Base-by-base conservation (phyloP, 2,113 vertebrate species). In the Hypocryptadius cinnamomeus region DNA sequence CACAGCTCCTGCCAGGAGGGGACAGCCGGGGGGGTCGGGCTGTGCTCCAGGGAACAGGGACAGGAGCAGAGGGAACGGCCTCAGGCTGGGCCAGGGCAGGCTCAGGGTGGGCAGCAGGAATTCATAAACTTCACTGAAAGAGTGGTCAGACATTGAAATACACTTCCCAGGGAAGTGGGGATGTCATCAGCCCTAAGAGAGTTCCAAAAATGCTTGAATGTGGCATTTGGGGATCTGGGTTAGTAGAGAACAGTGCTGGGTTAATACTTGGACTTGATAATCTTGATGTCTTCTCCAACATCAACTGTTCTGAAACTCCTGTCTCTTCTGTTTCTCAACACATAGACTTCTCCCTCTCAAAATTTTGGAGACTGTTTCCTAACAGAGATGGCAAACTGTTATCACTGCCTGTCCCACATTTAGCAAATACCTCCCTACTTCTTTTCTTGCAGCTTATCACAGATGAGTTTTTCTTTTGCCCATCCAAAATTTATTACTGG, bases 11-110 rank as follows among this genome's bases (percentile, higher is more conserved):
- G 65, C 2, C 35, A 48, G 48, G 35, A 71, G 35, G 13, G 25
- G 8, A 8, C 21, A 42, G n/a, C 5, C 3, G 0, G 57, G 16
- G 45, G n/a, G 30, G 3, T 33, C 1, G 2, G 27, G 28, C 11
- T 85, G 5, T 61, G 56, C 73, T 79, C 6, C 8, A 13, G 47
- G n/a, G 30, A 42, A 47, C n/a, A 56, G 57, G 13, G 48, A 79
- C 20, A 63, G 40, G 16, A 71, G 13, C 5, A 78, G 72, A 47
- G 31, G 24, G 40, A 70, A n/a, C 3, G 1, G 56, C 47, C 18
- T 17, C 57, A 56, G 23, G 24, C 21, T 48, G 65, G 5, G 30
- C 33, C n/a, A 35, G 30, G 21, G 6, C 2, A 56, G 56, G 33
- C 3, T 63, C 15, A 25, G 17, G 28, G 0, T 11, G 28, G 40